Evolutionary conservation across 2,888 invertebrate species (phyloP).

Genomic region (Cistogaster globosa): DNA sequence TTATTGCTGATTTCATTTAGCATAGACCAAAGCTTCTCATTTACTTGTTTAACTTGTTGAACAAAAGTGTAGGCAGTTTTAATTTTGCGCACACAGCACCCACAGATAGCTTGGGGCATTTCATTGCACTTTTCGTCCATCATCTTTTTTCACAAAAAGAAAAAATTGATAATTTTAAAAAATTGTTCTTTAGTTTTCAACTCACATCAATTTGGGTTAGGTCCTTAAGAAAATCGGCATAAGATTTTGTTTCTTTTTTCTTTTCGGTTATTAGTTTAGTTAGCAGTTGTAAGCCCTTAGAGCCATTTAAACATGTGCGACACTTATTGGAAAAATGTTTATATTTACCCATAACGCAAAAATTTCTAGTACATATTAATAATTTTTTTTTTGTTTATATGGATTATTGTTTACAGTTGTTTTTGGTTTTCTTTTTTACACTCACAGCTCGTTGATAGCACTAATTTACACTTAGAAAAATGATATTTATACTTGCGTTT

Average conservation of each 20-base stretch:
- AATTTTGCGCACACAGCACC: constrained; percentile 51
- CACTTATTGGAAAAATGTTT: constrained; percentile 54
- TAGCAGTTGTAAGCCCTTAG: constrained; percentile 58
- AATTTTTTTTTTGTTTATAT: constrained; percentile 55
- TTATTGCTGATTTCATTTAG: background rate
- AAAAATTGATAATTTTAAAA: background rate
- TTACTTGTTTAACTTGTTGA: constrained; percentile 49
- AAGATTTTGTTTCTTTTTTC: constrained; percentile 49
- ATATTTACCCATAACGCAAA: constrained; percentile 35
- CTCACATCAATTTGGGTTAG: constrained; percentile 56
- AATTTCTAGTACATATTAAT: constrained; percentile 5
- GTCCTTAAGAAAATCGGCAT: constrained; percentile 54
- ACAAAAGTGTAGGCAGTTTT: constrained; percentile 50
- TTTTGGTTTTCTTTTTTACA: constrained; percentile 31
- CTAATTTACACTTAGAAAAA: constrained; percentile 5
- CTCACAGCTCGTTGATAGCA: constrained; percentile 45
- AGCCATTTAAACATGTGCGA: constrained; percentile 61
- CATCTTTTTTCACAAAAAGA: constrained; percentile 26
- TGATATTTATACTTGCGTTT: background rate
- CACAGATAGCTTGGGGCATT: constrained; percentile 51
- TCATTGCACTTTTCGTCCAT: constrained; percentile 28
- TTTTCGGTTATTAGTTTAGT: constrained; percentile 47
- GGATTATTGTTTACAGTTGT: constrained; percentile 49
- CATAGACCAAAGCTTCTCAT: constrained; percentile 51
- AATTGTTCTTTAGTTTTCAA: background rate